Percentiles rank a stretch among this genome's conserved stretches.
These are phyloP conservation scores for Carcina quercana DNA, from an alignment of 2,888 invertebrate genomes.

Conservation along the genomic window DNA sequence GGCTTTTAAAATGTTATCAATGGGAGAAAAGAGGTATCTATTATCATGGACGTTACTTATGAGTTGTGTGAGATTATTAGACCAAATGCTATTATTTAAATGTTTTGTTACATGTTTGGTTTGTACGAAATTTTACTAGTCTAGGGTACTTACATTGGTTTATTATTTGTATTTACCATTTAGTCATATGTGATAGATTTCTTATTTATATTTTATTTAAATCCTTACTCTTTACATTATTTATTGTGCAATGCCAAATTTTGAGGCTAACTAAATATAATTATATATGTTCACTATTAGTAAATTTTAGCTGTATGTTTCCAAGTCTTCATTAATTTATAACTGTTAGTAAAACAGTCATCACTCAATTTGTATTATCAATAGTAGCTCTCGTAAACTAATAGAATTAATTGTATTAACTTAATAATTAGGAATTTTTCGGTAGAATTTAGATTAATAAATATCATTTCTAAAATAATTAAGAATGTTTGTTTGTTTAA, in stretches of 20 bases:
- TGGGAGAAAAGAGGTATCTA: constrained; percentile 69
- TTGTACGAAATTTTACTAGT: constrained; percentile 37
- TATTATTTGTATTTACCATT: constrained; percentile 42
- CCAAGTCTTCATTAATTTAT: constrained; percentile 35
- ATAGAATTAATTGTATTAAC: constrained; percentile 69
- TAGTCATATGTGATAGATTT: constrained; percentile 30
- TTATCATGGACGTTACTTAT: constrained; percentile 61
- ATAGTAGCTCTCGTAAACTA: constrained; percentile 14
- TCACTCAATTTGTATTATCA: constrained; percentile 32
- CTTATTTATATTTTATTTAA: constrained; percentile 36
- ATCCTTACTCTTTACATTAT: constrained; percentile 44
- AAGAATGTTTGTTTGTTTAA: constrained; percentile 72
- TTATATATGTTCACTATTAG: constrained; percentile 53
- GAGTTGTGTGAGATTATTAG: constrained; percentile 48
- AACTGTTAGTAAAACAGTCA: constrained; percentile 43
- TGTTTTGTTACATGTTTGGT: constrained; percentile 32
- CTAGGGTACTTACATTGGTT: constrained; percentile 31
- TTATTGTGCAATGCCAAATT: constrained; percentile 50
- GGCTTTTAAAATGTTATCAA: constrained; percentile 68
- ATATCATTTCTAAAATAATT: constrained; percentile 68
- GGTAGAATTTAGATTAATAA: constrained; percentile 69
- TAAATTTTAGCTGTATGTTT: constrained; percentile 48
- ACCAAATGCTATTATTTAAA: constrained; percentile 33
- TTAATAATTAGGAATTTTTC: constrained; percentile 54
- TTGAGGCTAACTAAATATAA: constrained; percentile 41